A percentile compares a stretch with the other conserved stretches of the same genome.
Evolutionary conservation across 2,113 vertebrate species (phyloP).

Genomic region (Parotia lawesii): DNA sequence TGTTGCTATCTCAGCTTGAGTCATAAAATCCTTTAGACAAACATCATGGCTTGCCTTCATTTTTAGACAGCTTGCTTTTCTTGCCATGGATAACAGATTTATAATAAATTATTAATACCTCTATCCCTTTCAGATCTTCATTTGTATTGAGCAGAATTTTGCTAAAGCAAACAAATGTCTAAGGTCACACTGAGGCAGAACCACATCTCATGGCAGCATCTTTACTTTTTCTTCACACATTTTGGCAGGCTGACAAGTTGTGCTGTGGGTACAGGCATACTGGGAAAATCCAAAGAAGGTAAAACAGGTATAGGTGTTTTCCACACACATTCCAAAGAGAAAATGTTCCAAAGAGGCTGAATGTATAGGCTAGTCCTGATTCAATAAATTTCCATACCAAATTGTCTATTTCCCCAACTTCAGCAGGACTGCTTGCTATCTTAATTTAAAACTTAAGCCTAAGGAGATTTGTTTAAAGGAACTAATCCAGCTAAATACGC

Average conservation of each 20-base stretch:
- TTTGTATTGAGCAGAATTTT: background rate
- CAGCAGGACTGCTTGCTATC: background rate
- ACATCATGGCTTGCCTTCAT: background rate
- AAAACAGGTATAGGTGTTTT: background rate
- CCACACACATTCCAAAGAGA: background rate
- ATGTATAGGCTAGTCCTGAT: background rate
- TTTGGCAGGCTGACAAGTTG: background rate
- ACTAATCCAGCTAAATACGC: background rate
- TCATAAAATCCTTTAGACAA: background rate
- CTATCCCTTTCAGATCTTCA: background rate
- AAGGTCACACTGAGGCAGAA: background rate
- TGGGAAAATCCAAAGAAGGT: background rate
- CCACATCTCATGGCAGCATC: rapidly evolving
- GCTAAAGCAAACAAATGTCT: background rate
- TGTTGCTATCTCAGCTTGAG: background rate
- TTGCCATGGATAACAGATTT: background rate
- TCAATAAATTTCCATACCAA: background rate
- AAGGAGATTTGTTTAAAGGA: constrained; percentile 6
- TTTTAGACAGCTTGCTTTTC: background rate
- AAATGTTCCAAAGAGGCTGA: background rate
- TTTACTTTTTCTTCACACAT: background rate
- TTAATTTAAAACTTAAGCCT: background rate
- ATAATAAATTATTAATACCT: background rate
- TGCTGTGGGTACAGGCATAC: rapidly evolving
- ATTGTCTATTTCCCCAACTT: background rate